Evolutionary conservation across 1,140 invertebrate genomes (phyloP).

Genomic region (Lepidotrigona ventralis): DNA sequence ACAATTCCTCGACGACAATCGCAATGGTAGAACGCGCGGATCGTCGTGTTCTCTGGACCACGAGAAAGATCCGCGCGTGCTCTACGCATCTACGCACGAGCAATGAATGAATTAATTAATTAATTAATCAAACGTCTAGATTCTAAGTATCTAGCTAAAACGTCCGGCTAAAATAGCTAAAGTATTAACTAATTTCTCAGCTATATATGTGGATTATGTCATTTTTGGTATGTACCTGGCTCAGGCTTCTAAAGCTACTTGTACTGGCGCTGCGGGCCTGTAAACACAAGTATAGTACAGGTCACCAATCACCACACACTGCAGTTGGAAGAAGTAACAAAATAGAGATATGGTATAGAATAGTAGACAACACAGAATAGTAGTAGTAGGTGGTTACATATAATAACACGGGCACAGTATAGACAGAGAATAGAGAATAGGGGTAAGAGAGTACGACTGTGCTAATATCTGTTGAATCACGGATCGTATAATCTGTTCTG

Average conservation of each 20-base stretch:
- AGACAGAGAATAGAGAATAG: neutral
- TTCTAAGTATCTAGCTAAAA: slow-evolving; percentile 68
- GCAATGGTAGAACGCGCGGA: neutral
- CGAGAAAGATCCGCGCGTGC: slow-evolving; percentile 32
- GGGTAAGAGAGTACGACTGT: neutral
- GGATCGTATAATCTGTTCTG: neutral
- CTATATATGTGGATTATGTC: slow-evolving; percentile 75
- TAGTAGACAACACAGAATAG: slow-evolving; percentile 59
- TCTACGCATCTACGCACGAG: slow-evolving; percentile 59
- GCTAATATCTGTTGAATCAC: neutral
- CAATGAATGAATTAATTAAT: neutral
- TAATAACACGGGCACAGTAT: slow-evolving; percentile 35
- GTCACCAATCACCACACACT: slow-evolving; percentile 78
- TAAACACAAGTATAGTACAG: slow-evolving; percentile 81
- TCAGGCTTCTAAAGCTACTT: slow-evolving; percentile 92
- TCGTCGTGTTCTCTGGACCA: neutral
- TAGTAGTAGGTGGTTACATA: slow-evolving; percentile 1
- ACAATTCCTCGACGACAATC: slow-evolving; percentile 13
- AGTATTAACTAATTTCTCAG: slow-evolving; percentile 60
- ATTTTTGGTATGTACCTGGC: slow-evolving; percentile 85
- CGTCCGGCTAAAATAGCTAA: slow-evolving; percentile 35
- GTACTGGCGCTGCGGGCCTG: slow-evolving; percentile 91
- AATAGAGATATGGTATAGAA: slow-evolving; percentile 54
- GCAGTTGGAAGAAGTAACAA: slow-evolving; percentile 69
- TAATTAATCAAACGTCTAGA: slow-evolving; percentile 34